Conservation (phyloP, 2,797 vertebrate species). For the Hippopotamyrus pictus region DNA sequence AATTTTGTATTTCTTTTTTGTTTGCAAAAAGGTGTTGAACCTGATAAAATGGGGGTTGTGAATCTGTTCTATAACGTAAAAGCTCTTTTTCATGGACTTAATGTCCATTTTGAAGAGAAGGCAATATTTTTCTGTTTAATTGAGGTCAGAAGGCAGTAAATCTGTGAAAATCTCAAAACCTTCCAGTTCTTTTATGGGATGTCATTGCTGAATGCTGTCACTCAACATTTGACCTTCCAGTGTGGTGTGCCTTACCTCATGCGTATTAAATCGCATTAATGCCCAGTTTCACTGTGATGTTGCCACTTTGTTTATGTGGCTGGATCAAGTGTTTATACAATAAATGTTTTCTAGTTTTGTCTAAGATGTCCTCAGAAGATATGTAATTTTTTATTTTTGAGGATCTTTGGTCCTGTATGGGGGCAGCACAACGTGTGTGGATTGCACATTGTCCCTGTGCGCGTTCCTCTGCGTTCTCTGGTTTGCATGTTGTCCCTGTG, state of each 20-base stretch:
- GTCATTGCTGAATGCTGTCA: neutral
- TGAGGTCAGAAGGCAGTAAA: neutral
- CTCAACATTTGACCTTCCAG: neutral
- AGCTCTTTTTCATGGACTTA: neutral
- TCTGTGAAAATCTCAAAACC: neutral
- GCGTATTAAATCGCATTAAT: neutral
- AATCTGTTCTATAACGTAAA: neutral
- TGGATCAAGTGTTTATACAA: neutral
- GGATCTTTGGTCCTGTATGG: neutral
- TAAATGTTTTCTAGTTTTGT: neutral
- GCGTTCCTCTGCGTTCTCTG: no score
- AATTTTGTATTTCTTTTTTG: neutral
- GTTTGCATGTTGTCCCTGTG: neutral
- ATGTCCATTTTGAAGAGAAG: neutral
- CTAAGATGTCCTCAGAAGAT: neutral
- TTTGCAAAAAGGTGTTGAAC: neutral
- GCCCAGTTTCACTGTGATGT: neutral
- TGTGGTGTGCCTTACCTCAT: neutral
- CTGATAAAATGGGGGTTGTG: neutral
- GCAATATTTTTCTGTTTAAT: neutral
- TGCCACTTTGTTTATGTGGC: neutral
- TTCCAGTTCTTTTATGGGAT: neutral
- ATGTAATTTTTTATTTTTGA: neutral
- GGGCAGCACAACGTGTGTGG: neutral
- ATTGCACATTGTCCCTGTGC: neutral